A percentile compares a stretch with the other conserved stretches of the same genome.
phyloP scores from a whole-genome alignment of 2,888 invertebrate species.

The Mimachlamys varia region DNA sequence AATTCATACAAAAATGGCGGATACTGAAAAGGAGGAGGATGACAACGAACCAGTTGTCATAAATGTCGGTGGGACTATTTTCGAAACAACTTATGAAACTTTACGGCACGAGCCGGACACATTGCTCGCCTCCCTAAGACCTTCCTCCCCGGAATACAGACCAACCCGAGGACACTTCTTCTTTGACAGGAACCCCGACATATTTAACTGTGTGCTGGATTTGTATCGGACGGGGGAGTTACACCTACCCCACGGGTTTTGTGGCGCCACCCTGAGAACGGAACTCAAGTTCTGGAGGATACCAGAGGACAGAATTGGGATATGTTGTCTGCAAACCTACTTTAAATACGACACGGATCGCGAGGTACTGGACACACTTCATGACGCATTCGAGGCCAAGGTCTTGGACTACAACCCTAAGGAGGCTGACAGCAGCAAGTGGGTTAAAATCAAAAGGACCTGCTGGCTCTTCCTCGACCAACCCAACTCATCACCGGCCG shows the following conservation, averaged over 20 bases:
- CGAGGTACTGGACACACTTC: constrained; percentile 37
- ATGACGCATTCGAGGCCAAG: constrained; percentile 39
- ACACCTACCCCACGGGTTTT: constrained; percentile 57
- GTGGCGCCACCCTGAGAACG: constrained; percentile 57
- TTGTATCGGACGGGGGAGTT: constrained; percentile 68
- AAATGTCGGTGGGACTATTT: constrained; percentile 59
- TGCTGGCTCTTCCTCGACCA: constrained; percentile 45
- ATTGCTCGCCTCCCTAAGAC: constrained; percentile 50
- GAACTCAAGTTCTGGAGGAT: constrained; percentile 73
- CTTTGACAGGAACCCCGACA: constrained; percentile 70
- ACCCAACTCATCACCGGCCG: constrained; percentile 43
- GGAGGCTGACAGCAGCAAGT: background rate
- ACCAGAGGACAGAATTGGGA: constrained; percentile 48
- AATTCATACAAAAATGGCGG: constrained; percentile 27
- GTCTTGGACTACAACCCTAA: constrained; percentile 37
- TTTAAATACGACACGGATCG: constrained; percentile 41
- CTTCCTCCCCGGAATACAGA: constrained; percentile 55
- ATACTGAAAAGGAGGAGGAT: background rate
- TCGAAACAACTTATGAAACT: constrained; percentile 55
- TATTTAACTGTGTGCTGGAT: constrained; percentile 68
- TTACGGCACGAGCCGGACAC: constrained; percentile 56
- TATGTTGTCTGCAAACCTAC: constrained; percentile 48
- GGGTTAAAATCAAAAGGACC: constrained; percentile 32
- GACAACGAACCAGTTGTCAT: constrained; percentile 45
- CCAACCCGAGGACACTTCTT: constrained; percentile 61